Percentiles rank a stretch among this genome's conserved stretches.
These are phyloP conservation scores for Grantiella picta DNA, from an alignment of 2,113 vertebrate species.

Conservation along the genomic window DNA sequence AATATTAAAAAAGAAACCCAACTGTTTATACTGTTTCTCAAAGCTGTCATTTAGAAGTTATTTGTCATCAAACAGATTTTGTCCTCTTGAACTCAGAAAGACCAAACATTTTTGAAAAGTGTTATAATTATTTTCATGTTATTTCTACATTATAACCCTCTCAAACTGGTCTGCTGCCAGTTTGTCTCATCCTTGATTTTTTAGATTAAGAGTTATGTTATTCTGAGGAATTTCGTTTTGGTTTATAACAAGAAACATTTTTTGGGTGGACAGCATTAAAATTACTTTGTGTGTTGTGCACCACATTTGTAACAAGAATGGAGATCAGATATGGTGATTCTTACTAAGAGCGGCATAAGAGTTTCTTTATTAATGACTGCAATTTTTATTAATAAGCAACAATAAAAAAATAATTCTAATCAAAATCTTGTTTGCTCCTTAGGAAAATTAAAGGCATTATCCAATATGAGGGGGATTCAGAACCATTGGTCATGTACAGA, in stretches of 20 bases:
- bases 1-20: background rate
- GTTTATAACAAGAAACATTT: background rate
- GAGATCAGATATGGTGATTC: background rate
- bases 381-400: background rate
- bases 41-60: background rate
- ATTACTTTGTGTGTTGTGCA: background rate
- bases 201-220: background rate
- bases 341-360: background rate
- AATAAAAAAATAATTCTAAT: background rate
- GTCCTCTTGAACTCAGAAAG: background rate
- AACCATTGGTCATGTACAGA: background rate
- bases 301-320: background rate
- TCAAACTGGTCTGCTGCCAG: background rate
- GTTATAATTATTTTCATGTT: background rate
- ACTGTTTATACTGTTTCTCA: background rate
- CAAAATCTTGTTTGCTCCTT: background rate
- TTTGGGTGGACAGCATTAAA: background rate
- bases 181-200: background rate
- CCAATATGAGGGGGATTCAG: background rate
- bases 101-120: background rate
- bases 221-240: background rate
- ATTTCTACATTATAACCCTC: background rate
- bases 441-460: background rate
- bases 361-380: background rate
- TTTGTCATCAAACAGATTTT: background rate